A percentile compares a stretch with the other conserved stretches of the same genome.
Conservation (phyloP, 2,797 vertebrate genomes). For the Calcarius lapponicus region DNA sequence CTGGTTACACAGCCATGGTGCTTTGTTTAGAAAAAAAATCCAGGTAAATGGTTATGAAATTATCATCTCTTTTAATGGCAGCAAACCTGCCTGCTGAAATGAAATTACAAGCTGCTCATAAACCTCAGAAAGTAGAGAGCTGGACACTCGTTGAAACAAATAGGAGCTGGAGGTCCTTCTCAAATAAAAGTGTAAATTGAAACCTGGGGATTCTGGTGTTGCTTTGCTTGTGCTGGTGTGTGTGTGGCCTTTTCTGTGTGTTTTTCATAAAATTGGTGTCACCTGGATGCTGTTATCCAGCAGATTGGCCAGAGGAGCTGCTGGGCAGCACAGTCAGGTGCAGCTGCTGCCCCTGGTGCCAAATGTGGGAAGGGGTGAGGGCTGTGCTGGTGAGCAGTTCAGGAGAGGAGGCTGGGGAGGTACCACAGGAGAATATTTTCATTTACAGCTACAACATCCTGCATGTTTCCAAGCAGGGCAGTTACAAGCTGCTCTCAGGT, state of each 20-base stretch:
- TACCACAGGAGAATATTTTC: not conserved
- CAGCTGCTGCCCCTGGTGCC: not conserved
- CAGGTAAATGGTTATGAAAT: not conserved
- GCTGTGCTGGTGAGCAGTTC: not conserved
- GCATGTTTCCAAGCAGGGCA: not conserved
- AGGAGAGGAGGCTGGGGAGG: not conserved
- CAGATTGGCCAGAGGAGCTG: not conserved
- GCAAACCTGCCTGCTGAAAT: not conserved
- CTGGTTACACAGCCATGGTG: not conserved
- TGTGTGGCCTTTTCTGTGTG: not conserved
- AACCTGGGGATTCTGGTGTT: not conserved
- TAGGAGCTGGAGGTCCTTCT: not conserved
- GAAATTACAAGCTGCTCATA: not conserved
- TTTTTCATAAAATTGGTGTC: not conserved
- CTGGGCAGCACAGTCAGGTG: not conserved
- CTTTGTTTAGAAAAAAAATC: not conserved
- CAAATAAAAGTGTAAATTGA: not conserved
- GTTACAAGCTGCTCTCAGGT: not conserved
- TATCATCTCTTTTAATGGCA: not conserved
- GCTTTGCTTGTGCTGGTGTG: not conserved
- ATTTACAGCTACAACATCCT: not conserved
- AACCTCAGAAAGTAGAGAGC: not conserved
- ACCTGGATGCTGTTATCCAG: not conserved
- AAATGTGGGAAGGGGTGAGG: rapidly evolving
- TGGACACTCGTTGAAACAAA: not conserved